Evolutionary conservation across 2,888 invertebrate species (phyloP).

Genomic region (Eretmocerus hayati): DNA sequence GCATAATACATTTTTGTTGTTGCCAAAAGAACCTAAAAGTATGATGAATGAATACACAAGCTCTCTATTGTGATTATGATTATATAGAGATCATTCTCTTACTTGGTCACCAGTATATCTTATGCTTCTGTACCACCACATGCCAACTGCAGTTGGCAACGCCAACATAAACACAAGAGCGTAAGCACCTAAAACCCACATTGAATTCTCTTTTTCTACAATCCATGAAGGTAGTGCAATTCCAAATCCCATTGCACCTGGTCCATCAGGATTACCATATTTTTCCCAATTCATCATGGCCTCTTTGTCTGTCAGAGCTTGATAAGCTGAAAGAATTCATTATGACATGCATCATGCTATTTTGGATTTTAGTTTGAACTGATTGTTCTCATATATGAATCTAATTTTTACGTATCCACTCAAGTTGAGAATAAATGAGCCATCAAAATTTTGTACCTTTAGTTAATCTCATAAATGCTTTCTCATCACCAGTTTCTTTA

Average conservation of each 20-base stretch:
- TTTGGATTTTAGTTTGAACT: not conserved
- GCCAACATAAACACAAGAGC: conserved; percentile 97
- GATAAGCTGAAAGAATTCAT: conserved; percentile 44
- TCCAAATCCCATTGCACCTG: conserved; percentile 98
- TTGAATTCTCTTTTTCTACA: conserved; percentile 97
- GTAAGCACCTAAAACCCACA: conserved; percentile 94
- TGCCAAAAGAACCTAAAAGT: conserved; percentile 70
- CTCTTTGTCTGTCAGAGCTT: conserved; percentile 95
- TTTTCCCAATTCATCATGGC: conserved; percentile 96
- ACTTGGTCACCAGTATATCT: conserved; percentile 93
- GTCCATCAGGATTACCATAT: conserved; percentile 99
- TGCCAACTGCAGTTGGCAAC: conserved; percentile 83
- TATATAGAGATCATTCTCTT: conserved; percentile 18
- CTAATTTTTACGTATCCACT: not conserved
- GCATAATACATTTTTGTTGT: conserved; percentile 96
- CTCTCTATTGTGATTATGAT: too few species aligned
- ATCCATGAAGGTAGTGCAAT: conserved; percentile 99
- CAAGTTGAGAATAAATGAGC: not conserved
- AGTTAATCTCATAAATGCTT: conserved; percentile 94
- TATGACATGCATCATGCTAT: not conserved
- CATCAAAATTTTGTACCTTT: conserved; percentile 61
- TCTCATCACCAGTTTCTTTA: conserved; percentile 94
- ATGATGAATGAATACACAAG: not conserved
- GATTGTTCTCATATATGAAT: not conserved
- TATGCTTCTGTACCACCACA: conserved; percentile 99